These are phyloP conservation scores for Aegotheles bennettii DNA, from an alignment of 2,113 vertebrate genomes.

Conservation along the genomic window DNA sequence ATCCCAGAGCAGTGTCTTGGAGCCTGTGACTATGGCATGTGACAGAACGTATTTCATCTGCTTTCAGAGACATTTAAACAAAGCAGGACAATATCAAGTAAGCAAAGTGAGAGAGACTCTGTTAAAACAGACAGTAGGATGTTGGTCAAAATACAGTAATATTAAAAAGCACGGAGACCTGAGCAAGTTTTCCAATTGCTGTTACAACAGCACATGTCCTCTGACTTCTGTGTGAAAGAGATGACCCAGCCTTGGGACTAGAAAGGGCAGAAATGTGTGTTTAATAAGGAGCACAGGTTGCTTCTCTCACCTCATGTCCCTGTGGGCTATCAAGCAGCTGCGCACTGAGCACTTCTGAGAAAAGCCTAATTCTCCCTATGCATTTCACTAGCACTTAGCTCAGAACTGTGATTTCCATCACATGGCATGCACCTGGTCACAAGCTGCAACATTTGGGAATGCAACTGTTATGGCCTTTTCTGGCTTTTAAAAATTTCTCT, in stretches of 20 bases:
- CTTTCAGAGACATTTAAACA: not conserved
- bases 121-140: not conserved
- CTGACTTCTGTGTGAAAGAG: not conserved
- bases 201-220: not conserved
- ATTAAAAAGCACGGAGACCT: not conserved
- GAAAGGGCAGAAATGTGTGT: not conserved
- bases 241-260: not conserved
- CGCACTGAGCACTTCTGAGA: not conserved
- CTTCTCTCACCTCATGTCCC: not conserved
- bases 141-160: not conserved
- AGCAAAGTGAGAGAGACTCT: not conserved
- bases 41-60: not conserved
- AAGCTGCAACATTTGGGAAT: not conserved
- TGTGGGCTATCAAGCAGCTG: too few relatives aligned
- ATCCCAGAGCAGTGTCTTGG: not conserved
- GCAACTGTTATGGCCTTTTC: not conserved
- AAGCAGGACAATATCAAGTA: not conserved
- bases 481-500: not conserved
- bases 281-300: not conserved
- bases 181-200: not conserved
- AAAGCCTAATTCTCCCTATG: not conserved
- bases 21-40: not conserved
- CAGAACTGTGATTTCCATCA: not conserved
- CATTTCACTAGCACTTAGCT: not conserved
- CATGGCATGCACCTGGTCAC: accelerated